These are phyloP conservation scores for Drosophila yakuba DNA, from an alignment of 1,140 invertebrate species.

Conservation along the genomic window DNA sequence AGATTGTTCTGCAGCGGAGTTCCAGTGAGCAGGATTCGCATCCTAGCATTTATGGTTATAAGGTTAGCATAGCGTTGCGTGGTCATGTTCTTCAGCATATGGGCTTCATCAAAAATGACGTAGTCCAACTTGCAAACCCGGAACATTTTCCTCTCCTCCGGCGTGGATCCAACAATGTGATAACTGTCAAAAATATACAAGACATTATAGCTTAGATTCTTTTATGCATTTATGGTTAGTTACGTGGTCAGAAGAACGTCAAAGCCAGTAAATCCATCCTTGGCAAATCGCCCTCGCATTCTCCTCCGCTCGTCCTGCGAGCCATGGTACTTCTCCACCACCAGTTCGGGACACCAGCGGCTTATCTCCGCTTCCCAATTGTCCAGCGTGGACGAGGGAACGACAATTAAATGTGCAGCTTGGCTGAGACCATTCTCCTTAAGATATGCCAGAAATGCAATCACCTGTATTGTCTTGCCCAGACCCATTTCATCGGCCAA, in stretches of 20 bases:
- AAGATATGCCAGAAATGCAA: slow-evolving; percentile 94
- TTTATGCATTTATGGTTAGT: neutral
- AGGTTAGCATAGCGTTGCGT: slow-evolving; percentile 95
- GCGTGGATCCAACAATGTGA: slow-evolving; percentile 91
- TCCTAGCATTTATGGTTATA: slow-evolving; percentile 93
- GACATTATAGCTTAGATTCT: neutral
- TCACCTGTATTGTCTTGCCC: slow-evolving; percentile 96
- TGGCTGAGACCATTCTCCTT: slow-evolving; percentile 90
- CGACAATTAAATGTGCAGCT: slow-evolving; percentile 94
- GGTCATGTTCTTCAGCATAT: slow-evolving; percentile 99
- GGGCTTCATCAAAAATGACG: slow-evolving; percentile 98
- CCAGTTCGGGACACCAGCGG: slow-evolving; percentile 93
- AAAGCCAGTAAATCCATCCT: slow-evolving; percentile 89
- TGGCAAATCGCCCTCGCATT: slow-evolving; percentile 91
- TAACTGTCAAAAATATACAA: slow-evolving; percentile 85
- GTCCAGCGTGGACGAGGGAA: slow-evolving; percentile 96
- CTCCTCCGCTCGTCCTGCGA: slow-evolving; percentile 92
- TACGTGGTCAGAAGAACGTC: slow-evolving; percentile 95
- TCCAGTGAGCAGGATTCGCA: slow-evolving; percentile 94
- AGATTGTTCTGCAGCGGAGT: slow-evolving; percentile 98
- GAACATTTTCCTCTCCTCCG: slow-evolving; percentile 96
- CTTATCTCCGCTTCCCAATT: slow-evolving; percentile 95
- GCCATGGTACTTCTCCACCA: slow-evolving; percentile 95
- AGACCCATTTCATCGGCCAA: slow-evolving; percentile 96
- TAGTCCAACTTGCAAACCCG: slow-evolving; percentile 95